Percentiles rank a stretch among this genome's conserved stretches.
Evolutionary conservation across 2,113 vertebrate species (phyloP).

Genomic region (Clarias gariepinus): DNA sequence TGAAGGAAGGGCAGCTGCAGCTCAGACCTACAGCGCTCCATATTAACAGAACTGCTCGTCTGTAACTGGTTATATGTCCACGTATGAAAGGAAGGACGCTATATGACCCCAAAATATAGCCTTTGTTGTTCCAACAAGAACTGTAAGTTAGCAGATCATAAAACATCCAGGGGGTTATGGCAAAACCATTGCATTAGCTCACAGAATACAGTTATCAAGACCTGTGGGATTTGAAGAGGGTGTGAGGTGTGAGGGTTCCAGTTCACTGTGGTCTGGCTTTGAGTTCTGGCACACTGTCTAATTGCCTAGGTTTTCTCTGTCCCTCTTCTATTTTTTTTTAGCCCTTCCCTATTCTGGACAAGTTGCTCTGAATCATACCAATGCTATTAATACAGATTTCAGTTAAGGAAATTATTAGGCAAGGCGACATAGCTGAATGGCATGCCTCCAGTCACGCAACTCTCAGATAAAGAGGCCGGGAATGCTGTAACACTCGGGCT

Average conservation of each 20-base stretch:
- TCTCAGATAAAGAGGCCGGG: slow-evolving; percentile 46
- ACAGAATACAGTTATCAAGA: slow-evolving; percentile 6
- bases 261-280: slow-evolving; percentile 4
- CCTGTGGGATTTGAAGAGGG: slow-evolving; percentile 21
- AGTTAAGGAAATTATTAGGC: slow-evolving; percentile 65
- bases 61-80: neutral
- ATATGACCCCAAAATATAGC: neutral
- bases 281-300: neutral
- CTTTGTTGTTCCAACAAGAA: slow-evolving; percentile 8
- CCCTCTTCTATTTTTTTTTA: slow-evolving; percentile 57
- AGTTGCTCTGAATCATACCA: slow-evolving; percentile 60
- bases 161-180: slow-evolving; percentile 6
- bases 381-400: slow-evolving; percentile 57
- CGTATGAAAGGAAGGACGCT: neutral
- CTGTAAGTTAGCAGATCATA: slow-evolving; percentile 14
- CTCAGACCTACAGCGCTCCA: slow-evolving; percentile 8
- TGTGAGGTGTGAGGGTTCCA: slow-evolving; percentile 6
- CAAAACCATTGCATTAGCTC: slow-evolving; percentile 17
- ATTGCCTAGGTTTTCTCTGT: slow-evolving; percentile 24
- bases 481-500: neutral
- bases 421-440: slow-evolving; percentile 58
- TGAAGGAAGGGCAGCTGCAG: slow-evolving; percentile 12
- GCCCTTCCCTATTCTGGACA: slow-evolving; percentile 53
- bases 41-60: slow-evolving; percentile 2
- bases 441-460: slow-evolving; percentile 54